Percentiles rank a stretch among this genome's conserved stretches.
Conservation (phyloP, 2,113 vertebrate genomes). For the Pleuronectes platessa region DNA sequence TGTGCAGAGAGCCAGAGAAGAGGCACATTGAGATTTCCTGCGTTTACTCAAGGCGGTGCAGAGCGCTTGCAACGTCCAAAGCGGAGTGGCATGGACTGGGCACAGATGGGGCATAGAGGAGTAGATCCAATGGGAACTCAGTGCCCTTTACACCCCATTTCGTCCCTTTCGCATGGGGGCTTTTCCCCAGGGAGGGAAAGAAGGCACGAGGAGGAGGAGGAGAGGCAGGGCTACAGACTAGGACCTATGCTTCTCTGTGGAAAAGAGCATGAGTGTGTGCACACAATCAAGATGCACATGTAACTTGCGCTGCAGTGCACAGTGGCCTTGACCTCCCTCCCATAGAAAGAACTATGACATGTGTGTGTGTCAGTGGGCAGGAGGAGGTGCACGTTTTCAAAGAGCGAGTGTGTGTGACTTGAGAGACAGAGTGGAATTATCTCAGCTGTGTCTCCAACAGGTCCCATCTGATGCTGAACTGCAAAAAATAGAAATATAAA, state of each 20-base stretch:
- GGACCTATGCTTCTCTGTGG: conserved; percentile 50
- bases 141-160: conserved; percentile 78
- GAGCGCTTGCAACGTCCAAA: conserved; percentile 22
- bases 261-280: conserved; percentile 1
- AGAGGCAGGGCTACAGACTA: conserved; percentile 47
- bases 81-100: conserved; percentile 64
- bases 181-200: conserved; percentile 63
- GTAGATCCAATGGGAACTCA: conserved; percentile 77
- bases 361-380: conserved; percentile 9
- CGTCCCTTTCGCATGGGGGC: conserved; percentile 72
- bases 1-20: conserved; percentile 43
- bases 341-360: neutral
- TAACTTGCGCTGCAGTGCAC: conserved; percentile 26
- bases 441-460: neutral
- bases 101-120: conserved; percentile 70
- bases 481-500: neutral
- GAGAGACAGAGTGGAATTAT: conserved; percentile 2
- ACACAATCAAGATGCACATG: conserved; percentile 19
- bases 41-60: conserved; percentile 22
- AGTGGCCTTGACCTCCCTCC: conserved; percentile 19
- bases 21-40: conserved; percentile 10
- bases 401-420: neutral
- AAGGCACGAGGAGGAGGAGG: conserved; percentile 42
- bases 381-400: conserved; percentile 7
- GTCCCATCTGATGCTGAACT: neutral